Evolutionary conservation across 2,113 vertebrate genomes (phyloP).

Genomic region (Hemicordylus capensis): DNA sequence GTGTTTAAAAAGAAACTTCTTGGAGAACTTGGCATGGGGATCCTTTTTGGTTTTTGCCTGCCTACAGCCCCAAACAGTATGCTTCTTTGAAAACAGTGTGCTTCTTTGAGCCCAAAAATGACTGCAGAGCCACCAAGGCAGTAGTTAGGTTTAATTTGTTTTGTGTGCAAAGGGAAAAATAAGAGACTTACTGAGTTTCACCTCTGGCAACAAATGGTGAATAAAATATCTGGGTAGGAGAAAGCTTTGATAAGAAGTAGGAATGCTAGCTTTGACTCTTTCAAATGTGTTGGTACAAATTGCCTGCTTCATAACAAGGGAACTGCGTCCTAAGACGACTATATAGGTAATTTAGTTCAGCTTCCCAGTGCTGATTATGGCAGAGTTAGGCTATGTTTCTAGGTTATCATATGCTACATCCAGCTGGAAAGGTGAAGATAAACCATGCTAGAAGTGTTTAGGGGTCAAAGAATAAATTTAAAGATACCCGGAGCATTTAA

Average conservation of each 20-base stretch:
- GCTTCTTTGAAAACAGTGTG: accelerated
- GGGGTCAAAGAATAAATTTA: background rate
- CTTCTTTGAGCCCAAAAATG: constrained; percentile 1
- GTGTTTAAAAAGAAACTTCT: constrained; percentile 14
- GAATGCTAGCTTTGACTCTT: background rate
- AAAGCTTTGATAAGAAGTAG: background rate
- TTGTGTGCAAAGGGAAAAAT: background rate
- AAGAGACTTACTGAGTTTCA: accelerated
- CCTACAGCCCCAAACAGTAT: background rate
- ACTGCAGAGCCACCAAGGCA: constrained; percentile 11
- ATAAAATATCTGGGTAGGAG: background rate
- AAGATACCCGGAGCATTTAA: background rate
- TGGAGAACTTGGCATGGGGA: constrained; percentile 18
- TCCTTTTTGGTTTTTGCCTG: constrained; percentile 7
- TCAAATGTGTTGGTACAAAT: background rate
- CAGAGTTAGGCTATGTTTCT: background rate
- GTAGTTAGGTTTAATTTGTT: background rate
- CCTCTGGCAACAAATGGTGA: background rate
- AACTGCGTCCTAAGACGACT: background rate
- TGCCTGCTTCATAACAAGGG: background rate
- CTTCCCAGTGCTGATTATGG: background rate
- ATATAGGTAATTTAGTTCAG: background rate
- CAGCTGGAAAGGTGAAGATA: background rate
- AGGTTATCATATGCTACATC: background rate
- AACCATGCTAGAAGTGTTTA: background rate